phyloP scores from a whole-genome alignment of 2,888 invertebrate species.

The Tolmerus cingulatus region DNA sequence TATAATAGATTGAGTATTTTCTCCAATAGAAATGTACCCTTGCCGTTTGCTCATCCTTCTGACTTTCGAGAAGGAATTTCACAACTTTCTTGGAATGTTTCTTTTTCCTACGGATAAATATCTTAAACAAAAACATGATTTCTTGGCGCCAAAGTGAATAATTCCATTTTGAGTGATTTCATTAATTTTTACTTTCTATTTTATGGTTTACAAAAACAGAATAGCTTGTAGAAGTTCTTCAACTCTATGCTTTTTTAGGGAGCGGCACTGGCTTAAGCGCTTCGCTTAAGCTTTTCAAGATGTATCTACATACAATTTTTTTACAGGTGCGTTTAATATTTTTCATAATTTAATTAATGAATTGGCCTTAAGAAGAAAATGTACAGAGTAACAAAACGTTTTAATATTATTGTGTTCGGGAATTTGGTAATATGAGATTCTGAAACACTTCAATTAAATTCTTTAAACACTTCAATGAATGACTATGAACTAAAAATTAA shows the following conservation, averaged over 20 bases:
- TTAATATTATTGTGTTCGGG: too few species aligned
- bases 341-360: not conserved
- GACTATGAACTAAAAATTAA: too few species aligned
- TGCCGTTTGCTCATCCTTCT: not conserved
- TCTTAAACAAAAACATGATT: not conserved
- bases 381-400: too few species aligned
- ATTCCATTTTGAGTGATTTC: not conserved
- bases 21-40: not conserved
- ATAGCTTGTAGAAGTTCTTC: not conserved
- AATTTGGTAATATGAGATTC: too few species aligned
- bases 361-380: not conserved
- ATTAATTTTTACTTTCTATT: not conserved
- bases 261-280: not conserved
- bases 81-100: not conserved
- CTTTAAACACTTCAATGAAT: too few species aligned
- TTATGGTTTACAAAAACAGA: not conserved
- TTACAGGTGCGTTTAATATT: not conserved
- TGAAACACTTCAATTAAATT: too few species aligned
- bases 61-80: not conserved
- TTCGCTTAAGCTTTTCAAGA: not conserved
- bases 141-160: not conserved
- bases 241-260: not conserved
- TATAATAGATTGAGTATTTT: not conserved
- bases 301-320: not conserved
- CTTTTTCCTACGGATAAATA: not conserved